A percentile compares a stretch with the other conserved stretches of the same genome.
These are phyloP conservation scores for Triplophysa yarkandensis DNA, from an alignment of 2,797 vertebrate species.

Conservation along the genomic window DNA sequence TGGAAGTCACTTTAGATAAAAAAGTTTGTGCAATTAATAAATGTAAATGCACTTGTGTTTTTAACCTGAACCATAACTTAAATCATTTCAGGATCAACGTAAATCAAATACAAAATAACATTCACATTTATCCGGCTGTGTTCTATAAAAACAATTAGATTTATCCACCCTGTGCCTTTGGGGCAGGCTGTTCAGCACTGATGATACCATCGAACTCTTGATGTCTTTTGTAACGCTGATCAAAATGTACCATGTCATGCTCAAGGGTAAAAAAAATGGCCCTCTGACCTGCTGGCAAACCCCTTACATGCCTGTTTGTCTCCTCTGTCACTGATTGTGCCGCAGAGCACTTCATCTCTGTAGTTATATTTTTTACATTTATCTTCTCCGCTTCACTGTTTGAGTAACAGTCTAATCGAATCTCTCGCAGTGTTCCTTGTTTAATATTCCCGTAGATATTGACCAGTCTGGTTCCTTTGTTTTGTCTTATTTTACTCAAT, in stretches of 20 bases:
- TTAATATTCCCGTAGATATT: constrained; percentile 10
- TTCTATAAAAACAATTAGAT: too few relatives aligned
- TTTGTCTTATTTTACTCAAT: not conserved
- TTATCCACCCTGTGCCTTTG: not conserved
- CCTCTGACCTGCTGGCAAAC: constrained; percentile 43
- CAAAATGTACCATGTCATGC: constrained; percentile 42
- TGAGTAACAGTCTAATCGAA: not conserved
- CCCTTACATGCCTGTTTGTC: constrained; percentile 20
- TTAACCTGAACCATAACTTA: too few relatives aligned
- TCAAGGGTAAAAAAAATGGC: constrained; percentile 40
- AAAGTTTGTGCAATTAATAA: too few relatives aligned
- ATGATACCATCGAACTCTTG: constrained; percentile 14
- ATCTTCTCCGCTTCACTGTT: constrained; percentile 16
- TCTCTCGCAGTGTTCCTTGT: not conserved
- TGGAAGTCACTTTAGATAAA: too few relatives aligned
- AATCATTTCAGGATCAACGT: too few relatives aligned
- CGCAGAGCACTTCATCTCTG: constrained; percentile 5
- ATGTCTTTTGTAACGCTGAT: constrained; percentile 22
- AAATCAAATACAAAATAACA: too few relatives aligned
- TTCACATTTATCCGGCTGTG: not conserved
- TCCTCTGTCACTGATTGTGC: constrained; percentile 6
- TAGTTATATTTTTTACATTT: constrained; percentile 20
- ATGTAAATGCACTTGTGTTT: too few relatives aligned
- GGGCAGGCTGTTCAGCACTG: not conserved
- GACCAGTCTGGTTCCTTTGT: not conserved